Percentiles rank a stretch among this genome's conserved stretches.
Conservation (phyloP, 1,140 invertebrate species). For the Ylistrum balloti region DNA sequence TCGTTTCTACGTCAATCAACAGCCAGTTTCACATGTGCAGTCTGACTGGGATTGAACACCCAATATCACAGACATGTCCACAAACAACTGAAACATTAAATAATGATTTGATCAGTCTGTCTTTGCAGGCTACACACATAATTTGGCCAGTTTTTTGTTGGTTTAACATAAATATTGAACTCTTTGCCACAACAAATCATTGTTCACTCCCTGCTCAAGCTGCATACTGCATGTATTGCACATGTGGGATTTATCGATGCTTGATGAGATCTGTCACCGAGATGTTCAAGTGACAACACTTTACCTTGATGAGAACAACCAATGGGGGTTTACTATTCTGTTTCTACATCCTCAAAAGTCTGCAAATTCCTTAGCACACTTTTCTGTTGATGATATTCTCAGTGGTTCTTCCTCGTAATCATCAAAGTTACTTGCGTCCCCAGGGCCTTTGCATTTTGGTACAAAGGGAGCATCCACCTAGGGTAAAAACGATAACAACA, state of each 20-base stretch:
- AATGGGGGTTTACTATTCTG: background rate
- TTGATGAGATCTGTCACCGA: constrained; percentile 52
- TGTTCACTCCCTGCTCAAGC: constrained; percentile 41
- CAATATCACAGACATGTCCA: constrained; percentile 27
- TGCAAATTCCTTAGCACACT: constrained; percentile 84
- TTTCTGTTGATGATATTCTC: constrained; percentile 82
- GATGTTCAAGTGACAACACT: constrained; percentile 1
- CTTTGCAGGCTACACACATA: constrained; percentile 37
- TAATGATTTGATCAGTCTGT: constrained; percentile 28
- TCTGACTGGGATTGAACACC: background rate
- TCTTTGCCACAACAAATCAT: constrained; percentile 4
- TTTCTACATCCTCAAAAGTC: constrained; percentile 83
- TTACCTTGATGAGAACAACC: constrained; percentile 15
- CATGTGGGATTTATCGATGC: constrained; percentile 59
- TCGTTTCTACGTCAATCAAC: background rate
- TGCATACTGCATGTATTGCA: constrained; percentile 60
- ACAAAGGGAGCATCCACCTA: constrained; percentile 84
- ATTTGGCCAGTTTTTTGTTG: background rate
- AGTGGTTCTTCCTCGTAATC: constrained; percentile 85
- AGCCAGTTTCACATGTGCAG: constrained; percentile 24
- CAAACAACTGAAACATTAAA: constrained; percentile 30
- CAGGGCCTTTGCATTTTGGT: constrained; percentile 84
- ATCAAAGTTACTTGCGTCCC: constrained; percentile 86
- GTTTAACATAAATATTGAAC: constrained; percentile 36
- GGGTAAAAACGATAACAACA: too few relatives aligned